Percentiles rank a stretch among this genome's conserved stretches.
These are phyloP conservation scores for Cataglyphis rosenhaueri DNA, from an alignment of 2,888 invertebrate species.

Conservation along the genomic window DNA sequence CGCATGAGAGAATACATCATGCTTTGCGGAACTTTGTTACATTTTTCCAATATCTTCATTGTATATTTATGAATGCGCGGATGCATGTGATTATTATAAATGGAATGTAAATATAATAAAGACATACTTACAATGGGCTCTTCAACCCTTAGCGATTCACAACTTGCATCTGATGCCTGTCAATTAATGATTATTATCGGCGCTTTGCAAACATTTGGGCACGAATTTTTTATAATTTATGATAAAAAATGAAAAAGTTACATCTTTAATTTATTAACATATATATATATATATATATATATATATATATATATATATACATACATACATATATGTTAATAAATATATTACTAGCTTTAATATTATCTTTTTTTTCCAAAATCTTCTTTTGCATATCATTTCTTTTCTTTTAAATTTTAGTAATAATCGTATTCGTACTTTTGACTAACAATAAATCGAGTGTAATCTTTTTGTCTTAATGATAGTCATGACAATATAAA, in stretches of 20 bases:
- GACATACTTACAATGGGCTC: slow-evolving; percentile 50
- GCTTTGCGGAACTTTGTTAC: slow-evolving; percentile 54
- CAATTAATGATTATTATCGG: background rate
- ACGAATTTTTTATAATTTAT: background rate
- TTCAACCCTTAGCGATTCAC: slow-evolving; percentile 2
- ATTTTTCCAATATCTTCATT: slow-evolving; percentile 63
- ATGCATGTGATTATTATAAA: slow-evolving; percentile 41
- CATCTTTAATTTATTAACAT: background rate
- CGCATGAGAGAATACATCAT: background rate
- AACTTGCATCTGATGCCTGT: background rate
- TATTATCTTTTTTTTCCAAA: background rate
- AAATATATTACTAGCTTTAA: background rate
- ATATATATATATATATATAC: too few species aligned
- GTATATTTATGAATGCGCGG: slow-evolving; percentile 50
- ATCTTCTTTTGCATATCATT: background rate
- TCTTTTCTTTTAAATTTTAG: slow-evolving; percentile 10
- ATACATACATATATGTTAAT: background rate
- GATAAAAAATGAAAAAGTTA: background rate
- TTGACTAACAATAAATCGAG: background rate
- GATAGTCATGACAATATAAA: background rate
- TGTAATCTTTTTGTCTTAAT: background rate
- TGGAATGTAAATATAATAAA: slow-evolving; percentile 76
- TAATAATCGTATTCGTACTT: background rate
- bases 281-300: background rate
- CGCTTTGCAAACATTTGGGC: background rate